phyloP scores from a whole-genome alignment of 2,113 vertebrate genomes.

The Turdus rufiventris region DNA sequence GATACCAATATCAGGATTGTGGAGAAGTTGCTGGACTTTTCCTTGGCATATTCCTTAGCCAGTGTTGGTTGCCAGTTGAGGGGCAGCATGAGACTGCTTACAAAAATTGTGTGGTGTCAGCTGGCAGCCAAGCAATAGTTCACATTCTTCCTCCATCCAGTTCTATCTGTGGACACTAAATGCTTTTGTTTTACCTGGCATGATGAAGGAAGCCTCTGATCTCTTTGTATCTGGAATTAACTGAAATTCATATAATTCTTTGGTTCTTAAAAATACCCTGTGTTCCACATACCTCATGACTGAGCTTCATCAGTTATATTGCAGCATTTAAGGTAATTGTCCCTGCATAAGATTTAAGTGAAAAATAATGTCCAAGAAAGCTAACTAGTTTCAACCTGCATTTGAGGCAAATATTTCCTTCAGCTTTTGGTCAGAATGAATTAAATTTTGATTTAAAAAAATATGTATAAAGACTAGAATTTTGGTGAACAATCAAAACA shows the following conservation, averaged over 20 bases:
- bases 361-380: neutral
- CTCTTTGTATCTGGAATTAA: conserved; percentile 1
- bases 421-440: neutral
- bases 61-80: neutral
- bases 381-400: neutral
- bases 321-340: neutral
- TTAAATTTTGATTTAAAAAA: neutral
- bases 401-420: neutral
- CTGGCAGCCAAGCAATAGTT: neutral
- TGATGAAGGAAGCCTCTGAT: neutral
- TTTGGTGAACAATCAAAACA: neutral
- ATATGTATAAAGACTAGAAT: neutral
- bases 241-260: neutral
- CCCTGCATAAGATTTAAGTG: neutral
- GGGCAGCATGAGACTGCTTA: neutral
- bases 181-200: conserved; percentile 43
- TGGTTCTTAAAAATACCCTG: neutral
- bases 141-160: neutral
- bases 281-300: neutral
- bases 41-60: neutral
- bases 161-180: neutral
- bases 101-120: neutral
- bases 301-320: neutral
- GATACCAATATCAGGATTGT: neutral
- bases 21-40: neutral